Percentiles rank a stretch among this genome's conserved stretches.
Conservation (phyloP, 2,888 invertebrate species). For the Cephus rjabovi region DNA sequence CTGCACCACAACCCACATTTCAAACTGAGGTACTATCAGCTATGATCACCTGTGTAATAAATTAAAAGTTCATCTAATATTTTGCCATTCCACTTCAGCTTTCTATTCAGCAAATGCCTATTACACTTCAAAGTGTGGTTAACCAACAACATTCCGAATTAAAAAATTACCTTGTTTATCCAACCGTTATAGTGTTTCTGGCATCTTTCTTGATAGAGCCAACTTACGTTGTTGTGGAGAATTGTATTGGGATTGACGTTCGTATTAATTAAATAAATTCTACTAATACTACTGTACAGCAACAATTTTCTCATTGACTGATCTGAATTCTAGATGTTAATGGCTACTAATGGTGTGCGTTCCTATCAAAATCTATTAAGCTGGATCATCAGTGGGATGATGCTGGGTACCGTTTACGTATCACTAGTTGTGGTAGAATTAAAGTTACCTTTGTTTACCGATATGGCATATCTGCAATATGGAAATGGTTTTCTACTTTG, state of each 20-base stretch:
- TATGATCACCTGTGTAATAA: neutral
- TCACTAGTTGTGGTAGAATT: slow-evolving; percentile 52
- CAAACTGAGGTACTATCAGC: neutral
- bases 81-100: slow-evolving; percentile 36
- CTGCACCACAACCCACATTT: slow-evolving; percentile 22
- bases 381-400: slow-evolving; percentile 54
- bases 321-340: slow-evolving; percentile 48
- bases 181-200: slow-evolving; percentile 53
- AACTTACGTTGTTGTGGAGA: slow-evolving; percentile 56
- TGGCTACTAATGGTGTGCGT: slow-evolving; percentile 61
- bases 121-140: slow-evolving; percentile 52
- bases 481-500: slow-evolving; percentile 60
- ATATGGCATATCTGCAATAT: slow-evolving; percentile 52
- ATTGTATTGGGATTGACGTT: slow-evolving; percentile 60
- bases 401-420: slow-evolving; percentile 51
- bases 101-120: slow-evolving; percentile 59
- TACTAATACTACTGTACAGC: neutral
- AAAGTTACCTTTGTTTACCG: slow-evolving; percentile 47
- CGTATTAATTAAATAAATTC: slow-evolving; percentile 25
- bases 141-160: slow-evolving; percentile 37
- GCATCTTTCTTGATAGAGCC: slow-evolving; percentile 56
- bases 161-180: slow-evolving; percentile 40
- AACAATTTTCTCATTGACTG: neutral
- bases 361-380: slow-evolving; percentile 55
- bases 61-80: slow-evolving; percentile 8